Evolutionary conservation across 2,888 invertebrate species (phyloP).

Genomic region (Papilio gigon): DNA sequence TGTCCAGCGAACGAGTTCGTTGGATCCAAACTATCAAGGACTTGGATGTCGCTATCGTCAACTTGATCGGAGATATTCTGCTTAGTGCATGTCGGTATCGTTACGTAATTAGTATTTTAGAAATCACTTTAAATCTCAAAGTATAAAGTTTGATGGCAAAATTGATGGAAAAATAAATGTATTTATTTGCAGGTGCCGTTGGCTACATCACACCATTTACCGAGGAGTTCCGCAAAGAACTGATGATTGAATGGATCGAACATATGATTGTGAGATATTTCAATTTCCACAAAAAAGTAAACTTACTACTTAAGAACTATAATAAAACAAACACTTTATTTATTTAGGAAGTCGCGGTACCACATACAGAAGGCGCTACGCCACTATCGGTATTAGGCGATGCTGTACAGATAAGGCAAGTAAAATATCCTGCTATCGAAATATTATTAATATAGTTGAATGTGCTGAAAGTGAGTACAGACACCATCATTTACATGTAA

Average conservation of each 20-base stretch:
- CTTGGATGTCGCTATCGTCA: slow-evolving; percentile 79
- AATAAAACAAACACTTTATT: slow-evolving; percentile 14
- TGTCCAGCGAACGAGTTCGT: slow-evolving; percentile 86
- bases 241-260: slow-evolving; percentile 83
- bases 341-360: slow-evolving; percentile 77
- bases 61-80: slow-evolving; percentile 87
- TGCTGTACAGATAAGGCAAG: slow-evolving; percentile 86
- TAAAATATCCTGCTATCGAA: background rate
- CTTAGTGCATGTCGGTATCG: slow-evolving; percentile 81
- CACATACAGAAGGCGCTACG: slow-evolving; percentile 86
- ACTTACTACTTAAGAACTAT: no score
- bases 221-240: slow-evolving; percentile 82
- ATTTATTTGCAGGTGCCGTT: slow-evolving; percentile 85
- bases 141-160: no score
- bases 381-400: slow-evolving; percentile 88
- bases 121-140: no score
- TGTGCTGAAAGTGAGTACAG: no score
- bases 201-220: slow-evolving; percentile 92
- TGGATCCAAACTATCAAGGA: slow-evolving; percentile 88
- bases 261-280: slow-evolving; percentile 62
- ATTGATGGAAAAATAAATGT: no score
- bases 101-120: no score
- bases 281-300: background rate
- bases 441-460: no score
- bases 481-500: background rate